Conservation (phyloP, 1,140 invertebrate genomes). For the Eurosta solidaginis region DNA sequence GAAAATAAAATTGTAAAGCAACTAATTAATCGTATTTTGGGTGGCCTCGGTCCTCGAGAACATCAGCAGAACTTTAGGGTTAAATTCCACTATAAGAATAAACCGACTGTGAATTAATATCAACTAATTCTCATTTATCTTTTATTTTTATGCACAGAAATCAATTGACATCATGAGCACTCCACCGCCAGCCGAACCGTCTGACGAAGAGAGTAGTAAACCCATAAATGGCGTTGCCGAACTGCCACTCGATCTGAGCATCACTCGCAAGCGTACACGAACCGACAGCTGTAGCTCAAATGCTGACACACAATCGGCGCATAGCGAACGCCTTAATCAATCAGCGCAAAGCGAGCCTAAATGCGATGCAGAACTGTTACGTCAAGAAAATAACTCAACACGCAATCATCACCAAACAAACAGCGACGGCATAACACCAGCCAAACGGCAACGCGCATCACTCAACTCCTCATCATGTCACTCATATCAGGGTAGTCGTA, state of each 20-base stretch:
- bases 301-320: background rate
- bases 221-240: slow-evolving; percentile 56
- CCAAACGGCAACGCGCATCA: background rate
- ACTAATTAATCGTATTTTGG: no score
- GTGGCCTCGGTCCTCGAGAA: no score
- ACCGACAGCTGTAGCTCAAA: background rate
- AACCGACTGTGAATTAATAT: no score
- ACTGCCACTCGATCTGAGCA: slow-evolving; percentile 76
- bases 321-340: background rate
- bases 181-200: slow-evolving; percentile 39
- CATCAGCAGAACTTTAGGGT: no score
- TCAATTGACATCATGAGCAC: slow-evolving; percentile 54
- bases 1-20: no score
- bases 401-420: background rate
- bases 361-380: background rate
- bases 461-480: slow-evolving; percentile 43
- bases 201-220: background rate
- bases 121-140: background rate
- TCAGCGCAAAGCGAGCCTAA: background rate
- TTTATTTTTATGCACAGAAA: slow-evolving; percentile 39
- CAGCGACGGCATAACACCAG: slow-evolving; percentile 7
- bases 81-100: no score
- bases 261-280: slow-evolving; percentile 59
- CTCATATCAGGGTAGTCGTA: slow-evolving; percentile 47
- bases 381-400: background rate